A percentile compares a stretch with the other conserved stretches of the same genome.
phyloP scores from a whole-genome alignment of 2,113 vertebrate species.

The Perca schrenkii region DNA sequence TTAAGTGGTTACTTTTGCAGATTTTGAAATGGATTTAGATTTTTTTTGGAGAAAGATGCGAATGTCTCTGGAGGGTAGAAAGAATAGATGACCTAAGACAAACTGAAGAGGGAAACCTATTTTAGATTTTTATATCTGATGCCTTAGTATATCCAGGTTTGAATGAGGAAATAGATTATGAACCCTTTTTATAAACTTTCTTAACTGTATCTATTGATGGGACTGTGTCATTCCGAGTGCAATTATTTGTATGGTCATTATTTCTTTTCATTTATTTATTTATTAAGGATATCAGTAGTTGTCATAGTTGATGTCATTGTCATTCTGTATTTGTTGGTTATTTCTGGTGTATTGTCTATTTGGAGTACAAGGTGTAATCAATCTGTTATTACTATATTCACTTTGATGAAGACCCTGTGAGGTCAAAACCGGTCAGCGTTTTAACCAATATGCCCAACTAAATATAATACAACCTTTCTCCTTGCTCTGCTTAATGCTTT shows the following conservation, averaged over 20 bases:
- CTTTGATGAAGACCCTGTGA: background rate
- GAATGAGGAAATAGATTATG: no score
- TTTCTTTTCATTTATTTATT: no score
- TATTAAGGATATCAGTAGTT: background rate
- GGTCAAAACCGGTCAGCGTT: background rate
- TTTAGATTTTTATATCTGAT: no score
- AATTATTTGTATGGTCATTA: background rate
- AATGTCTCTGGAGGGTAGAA: background rate
- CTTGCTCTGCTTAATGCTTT: background rate
- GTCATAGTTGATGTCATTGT: background rate
- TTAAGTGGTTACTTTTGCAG: background rate
- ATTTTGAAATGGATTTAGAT: constrained; percentile 1
- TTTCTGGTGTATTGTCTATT: background rate
- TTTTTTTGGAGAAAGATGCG: background rate
- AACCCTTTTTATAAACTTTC: background rate
- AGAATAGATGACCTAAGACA: background rate
- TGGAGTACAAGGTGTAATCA: background rate
- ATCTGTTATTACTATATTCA: background rate
- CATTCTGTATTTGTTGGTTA: background rate
- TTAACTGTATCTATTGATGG: background rate
- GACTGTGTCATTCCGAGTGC: background rate
- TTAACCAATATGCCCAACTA: background rate
- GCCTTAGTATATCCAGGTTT: background rate
- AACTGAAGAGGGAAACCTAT: background rate
- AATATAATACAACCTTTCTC: background rate